These are phyloP conservation scores for Eurytoma adleriae DNA, from an alignment of 2,888 invertebrate species.

Conservation along the genomic window DNA sequence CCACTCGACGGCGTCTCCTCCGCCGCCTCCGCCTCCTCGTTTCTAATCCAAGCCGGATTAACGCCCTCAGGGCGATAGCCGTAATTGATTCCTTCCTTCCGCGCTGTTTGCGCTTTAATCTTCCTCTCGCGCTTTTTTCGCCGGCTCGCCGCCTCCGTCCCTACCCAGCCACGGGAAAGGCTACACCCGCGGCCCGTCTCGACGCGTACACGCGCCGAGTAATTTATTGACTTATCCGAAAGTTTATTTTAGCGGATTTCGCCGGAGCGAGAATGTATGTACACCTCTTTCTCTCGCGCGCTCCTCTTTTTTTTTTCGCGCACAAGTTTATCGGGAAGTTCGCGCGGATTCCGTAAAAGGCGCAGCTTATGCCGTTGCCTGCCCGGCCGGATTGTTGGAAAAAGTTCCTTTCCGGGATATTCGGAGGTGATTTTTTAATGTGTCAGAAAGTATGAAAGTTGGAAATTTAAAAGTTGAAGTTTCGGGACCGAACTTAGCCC, in stretches of 20 bases:
- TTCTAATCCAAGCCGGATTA: constrained; percentile 47
- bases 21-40: background rate
- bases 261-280: constrained; percentile 4
- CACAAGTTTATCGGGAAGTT: constrained; percentile 19
- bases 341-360: constrained; percentile 3
- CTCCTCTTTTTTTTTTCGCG: background rate
- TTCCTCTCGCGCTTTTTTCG: constrained; percentile 13
- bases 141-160: background rate
- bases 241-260: constrained; percentile 41
- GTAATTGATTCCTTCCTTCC: constrained; percentile 50
- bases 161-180: background rate
- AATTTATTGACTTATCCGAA: constrained; percentile 42
- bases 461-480: too few species aligned
- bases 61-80: constrained; percentile 39
- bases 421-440: constrained; percentile 4
- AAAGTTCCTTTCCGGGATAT: background rate
- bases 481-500: too few species aligned
- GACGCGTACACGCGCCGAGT: constrained; percentile 7
- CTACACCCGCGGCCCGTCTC: background rate
- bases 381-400: background rate
- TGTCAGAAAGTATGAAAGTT: too few species aligned
- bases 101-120: constrained; percentile 39
- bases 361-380: background rate
- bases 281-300: background rate
- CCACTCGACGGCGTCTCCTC: constrained; percentile 19